Percentiles rank a stretch among this genome's conserved stretches.
Conservation (phyloP, 2,113 vertebrate species). For the Salminus brasiliensis region DNA sequence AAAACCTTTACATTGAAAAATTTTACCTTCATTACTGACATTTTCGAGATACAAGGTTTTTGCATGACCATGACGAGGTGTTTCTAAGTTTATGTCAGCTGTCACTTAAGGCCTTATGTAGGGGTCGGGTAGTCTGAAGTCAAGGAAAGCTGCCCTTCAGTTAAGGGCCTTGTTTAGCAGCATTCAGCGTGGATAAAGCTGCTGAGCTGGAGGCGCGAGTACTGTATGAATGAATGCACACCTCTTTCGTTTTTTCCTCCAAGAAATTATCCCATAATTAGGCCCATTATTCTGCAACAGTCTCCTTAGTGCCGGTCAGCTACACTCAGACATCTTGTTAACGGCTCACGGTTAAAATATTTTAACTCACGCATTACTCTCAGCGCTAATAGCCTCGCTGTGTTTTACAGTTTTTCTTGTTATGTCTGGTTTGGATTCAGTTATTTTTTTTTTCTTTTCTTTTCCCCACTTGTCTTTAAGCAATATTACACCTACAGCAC, state of each 20-base stretch:
- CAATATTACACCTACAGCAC: background rate
- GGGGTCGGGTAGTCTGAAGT: no score
- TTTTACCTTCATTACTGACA: no score
- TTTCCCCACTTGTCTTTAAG: background rate
- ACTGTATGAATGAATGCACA: slow-evolving; percentile 30
- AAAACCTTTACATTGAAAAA: no score
- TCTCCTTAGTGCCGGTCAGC: slow-evolving; percentile 27
- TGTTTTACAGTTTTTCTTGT: background rate
- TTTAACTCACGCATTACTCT: slow-evolving; percentile 2
- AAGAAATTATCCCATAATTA: slow-evolving; percentile 40
- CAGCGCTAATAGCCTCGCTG: slow-evolving; percentile 10
- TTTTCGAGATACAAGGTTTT: no score
- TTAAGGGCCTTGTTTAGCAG: slow-evolving; percentile 8
- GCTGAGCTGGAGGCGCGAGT: slow-evolving; percentile 4
- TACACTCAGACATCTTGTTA: slow-evolving; percentile 23
- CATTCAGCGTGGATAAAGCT: background rate
- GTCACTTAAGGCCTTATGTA: no score
- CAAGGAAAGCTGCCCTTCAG: no score
- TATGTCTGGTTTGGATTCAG: no score
- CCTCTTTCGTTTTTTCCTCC: slow-evolving; percentile 20
- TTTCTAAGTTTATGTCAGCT: no score
- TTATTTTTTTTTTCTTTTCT: background rate
- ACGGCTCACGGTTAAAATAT: slow-evolving; percentile 1
- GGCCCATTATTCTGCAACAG: slow-evolving; percentile 40
- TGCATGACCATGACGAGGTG: no score